phyloP scores from a whole-genome alignment of 2,888 invertebrate genomes.

The Ectemnius cavifrons region DNA sequence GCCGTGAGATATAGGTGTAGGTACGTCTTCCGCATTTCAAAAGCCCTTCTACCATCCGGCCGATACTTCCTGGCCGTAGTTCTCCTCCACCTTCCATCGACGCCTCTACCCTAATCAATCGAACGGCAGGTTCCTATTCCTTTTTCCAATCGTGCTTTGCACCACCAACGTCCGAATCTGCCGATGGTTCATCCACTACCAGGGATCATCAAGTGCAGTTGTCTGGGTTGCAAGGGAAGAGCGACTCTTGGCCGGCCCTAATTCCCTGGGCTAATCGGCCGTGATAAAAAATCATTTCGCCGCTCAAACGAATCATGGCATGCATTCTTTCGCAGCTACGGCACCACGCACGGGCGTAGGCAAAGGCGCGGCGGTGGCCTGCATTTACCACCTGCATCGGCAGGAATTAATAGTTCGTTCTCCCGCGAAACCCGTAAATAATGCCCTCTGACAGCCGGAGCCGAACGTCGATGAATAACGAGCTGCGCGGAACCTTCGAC shows the following conservation, averaged over 20 bases:
- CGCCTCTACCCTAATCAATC: constrained; percentile 46
- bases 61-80: constrained; percentile 53
- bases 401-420: constrained; percentile 66
- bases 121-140: constrained; percentile 17
- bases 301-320: not conserved
- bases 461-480: constrained; percentile 70
- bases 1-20: constrained; percentile 29
- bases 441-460: constrained; percentile 65
- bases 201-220: too few species aligned
- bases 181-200: too few species aligned
- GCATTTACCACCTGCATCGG: constrained; percentile 63
- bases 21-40: constrained; percentile 56
- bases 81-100: constrained; percentile 38
- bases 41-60: constrained; percentile 35
- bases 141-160: not conserved
- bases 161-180: too few species aligned
- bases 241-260: not conserved
- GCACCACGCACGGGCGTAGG: not conserved
- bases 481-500: constrained; percentile 65
- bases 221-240: too few species aligned
- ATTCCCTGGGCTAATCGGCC: not conserved
- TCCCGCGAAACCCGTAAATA: constrained; percentile 69
- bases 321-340: constrained; percentile 3
- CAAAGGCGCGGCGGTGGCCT: constrained; percentile 29
- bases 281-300: constrained; percentile 11